These are phyloP conservation scores for Drymonia ruficornis DNA, from an alignment of 2,888 invertebrate genomes.

Conservation along the genomic window DNA sequence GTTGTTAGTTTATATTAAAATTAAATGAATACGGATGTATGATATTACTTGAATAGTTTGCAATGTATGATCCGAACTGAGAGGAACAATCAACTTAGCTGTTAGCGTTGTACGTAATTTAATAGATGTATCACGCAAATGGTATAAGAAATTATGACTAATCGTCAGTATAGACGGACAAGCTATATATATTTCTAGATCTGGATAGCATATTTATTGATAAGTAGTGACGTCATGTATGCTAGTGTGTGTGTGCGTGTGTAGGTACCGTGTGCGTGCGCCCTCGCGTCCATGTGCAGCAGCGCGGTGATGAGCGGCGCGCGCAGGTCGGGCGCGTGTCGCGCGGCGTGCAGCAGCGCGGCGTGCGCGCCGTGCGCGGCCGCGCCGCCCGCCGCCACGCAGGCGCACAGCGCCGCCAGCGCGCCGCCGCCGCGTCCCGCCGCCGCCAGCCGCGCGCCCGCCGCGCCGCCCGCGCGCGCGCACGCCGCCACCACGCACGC, in stretches of 20 bases:
- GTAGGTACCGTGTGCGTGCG: conserved; percentile 62
- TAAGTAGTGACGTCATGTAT: no score
- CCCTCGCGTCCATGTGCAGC: conserved; percentile 66
- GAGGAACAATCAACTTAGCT: no score
- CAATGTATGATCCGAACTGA: no score
- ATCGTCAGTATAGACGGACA: no score
- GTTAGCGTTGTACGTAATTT: no score
- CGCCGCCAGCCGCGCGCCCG: conserved; percentile 52
- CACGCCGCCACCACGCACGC: conserved; percentile 92
- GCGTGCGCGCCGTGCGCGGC: conserved; percentile 58
- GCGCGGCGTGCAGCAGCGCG: conserved; percentile 59
- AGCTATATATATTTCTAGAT: no score
- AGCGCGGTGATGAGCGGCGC: conserved; percentile 55
- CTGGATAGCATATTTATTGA: no score
- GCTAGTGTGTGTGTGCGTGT: background rate
- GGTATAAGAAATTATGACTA: no score
- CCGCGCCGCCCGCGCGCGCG: conserved; percentile 75
- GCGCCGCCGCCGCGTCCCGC: conserved; percentile 55
- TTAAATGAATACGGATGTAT: no score
- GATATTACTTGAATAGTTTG: no score
- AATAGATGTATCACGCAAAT: no score
- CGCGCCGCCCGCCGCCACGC: conserved; percentile 55
- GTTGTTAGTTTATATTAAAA: no score
- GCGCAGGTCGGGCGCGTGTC: conserved; percentile 43
- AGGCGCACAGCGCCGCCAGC: conserved; percentile 65